phyloP scores from a whole-genome alignment of 2,797 vertebrate species.

The Crypturellus tataupa region DNA sequence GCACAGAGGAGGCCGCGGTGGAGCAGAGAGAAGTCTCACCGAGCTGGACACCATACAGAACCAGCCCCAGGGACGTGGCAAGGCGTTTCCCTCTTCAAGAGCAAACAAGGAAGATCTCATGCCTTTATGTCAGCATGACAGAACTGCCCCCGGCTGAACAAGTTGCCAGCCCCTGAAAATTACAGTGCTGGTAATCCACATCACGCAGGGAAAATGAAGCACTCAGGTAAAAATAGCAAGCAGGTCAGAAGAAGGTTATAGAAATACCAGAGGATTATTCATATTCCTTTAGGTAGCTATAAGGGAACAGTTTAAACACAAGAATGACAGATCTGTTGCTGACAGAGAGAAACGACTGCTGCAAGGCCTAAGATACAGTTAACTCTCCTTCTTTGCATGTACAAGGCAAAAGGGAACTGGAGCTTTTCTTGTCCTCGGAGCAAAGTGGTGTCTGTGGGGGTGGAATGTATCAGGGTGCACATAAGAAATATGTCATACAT shows the following conservation, averaged over 20 bases:
- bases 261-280: conserved; percentile 8
- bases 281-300: conserved; percentile 7
- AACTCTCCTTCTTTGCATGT: background rate
- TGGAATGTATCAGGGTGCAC: background rate
- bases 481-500: background rate
- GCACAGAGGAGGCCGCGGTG: accelerated
- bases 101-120: background rate
- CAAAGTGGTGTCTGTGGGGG: background rate
- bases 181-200: background rate
- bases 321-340: background rate
- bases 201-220: background rate
- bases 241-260: conserved; percentile 2
- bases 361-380: background rate
- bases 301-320: background rate
- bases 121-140: background rate
- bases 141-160: background rate
- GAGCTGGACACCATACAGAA: background rate
- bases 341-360: background rate
- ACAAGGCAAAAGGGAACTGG: background rate
- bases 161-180: background rate
- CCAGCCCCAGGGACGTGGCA: background rate
- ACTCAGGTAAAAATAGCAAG: background rate
- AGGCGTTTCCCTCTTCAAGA: background rate
- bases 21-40: background rate
- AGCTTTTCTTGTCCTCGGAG: background rate